Conservation (phyloP, 92 coral and sea anemone species). For the Phenganax marumi region DNA sequence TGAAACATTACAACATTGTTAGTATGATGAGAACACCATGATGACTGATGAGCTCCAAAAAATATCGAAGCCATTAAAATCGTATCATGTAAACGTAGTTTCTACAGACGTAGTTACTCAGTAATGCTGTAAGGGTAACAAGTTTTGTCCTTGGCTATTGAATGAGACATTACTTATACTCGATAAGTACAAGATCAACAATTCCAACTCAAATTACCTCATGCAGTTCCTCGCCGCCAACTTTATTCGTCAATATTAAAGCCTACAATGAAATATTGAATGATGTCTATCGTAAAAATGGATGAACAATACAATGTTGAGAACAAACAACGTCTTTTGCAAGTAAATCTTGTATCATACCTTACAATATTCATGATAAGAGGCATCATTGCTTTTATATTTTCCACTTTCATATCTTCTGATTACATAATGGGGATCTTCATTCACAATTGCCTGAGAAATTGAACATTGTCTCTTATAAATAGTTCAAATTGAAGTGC, state of each 20-base stretch:
- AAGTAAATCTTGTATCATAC: conserved; percentile 38
- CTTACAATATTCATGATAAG: conserved; percentile 76
- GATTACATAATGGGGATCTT: conserved; percentile 88
- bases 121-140: not conserved
- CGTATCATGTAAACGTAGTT: no score
- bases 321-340: not conserved
- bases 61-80: no score
- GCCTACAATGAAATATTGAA: conserved; percentile 57
- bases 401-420: conserved; percentile 89
- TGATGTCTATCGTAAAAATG: not conserved
- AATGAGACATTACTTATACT: not conserved
- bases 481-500: not conserved
- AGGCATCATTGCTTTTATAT: conserved; percentile 78
- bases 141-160: no score
- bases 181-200: not conserved
- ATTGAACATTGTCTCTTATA: not conserved
- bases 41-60: no score
- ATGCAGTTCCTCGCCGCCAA: conserved; percentile 61
- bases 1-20: not conserved
- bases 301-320: not conserved
- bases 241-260: conserved; percentile 72
- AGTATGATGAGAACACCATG: no score
- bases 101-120: no score
- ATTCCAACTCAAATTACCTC: conserved; percentile 55
- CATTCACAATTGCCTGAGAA: conserved; percentile 74